These are phyloP conservation scores for Antheraea yamamai DNA, from an alignment of 2,888 invertebrate genomes.

Conservation along the genomic window DNA sequence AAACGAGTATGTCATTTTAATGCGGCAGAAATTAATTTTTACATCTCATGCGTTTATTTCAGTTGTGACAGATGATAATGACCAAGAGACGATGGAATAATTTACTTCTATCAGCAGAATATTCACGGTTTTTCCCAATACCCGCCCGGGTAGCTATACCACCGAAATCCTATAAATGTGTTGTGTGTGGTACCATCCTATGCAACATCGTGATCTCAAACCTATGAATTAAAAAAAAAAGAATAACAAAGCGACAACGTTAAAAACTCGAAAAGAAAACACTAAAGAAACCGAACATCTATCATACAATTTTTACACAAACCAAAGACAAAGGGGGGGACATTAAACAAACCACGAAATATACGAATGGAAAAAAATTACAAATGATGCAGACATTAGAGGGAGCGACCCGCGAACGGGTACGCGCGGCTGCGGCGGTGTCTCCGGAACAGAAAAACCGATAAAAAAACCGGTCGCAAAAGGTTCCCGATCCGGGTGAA, in stretches of 20 bases:
- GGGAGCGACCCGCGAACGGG: slow-evolving; percentile 56
- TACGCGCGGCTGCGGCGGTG: slow-evolving; percentile 50
- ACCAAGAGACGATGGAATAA: too few relatives aligned
- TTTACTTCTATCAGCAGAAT: too few relatives aligned
- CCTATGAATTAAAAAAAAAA: neutral
- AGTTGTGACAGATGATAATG: too few relatives aligned
- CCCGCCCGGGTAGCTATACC: too few relatives aligned
- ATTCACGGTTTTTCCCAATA: too few relatives aligned
- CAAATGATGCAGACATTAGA: slow-evolving; percentile 76
- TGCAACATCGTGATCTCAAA: too few relatives aligned
- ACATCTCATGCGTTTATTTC: too few relatives aligned
- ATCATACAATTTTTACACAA: slow-evolving; percentile 64
- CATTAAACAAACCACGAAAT: slow-evolving; percentile 61
- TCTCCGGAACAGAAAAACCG: slow-evolving; percentile 81
- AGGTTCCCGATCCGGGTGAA: slow-evolving; percentile 76
- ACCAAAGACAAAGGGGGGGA: slow-evolving; percentile 58
- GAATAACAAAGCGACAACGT: neutral
- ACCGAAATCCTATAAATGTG: too few relatives aligned
- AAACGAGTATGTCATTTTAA: too few relatives aligned
- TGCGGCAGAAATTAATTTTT: too few relatives aligned
- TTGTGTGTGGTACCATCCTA: too few relatives aligned
- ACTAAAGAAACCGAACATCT: slow-evolving; percentile 60
- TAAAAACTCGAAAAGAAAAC: slow-evolving; percentile 32
- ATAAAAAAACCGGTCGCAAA: slow-evolving; percentile 68
- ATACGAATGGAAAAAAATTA: slow-evolving; percentile 56